phyloP scores from a whole-genome alignment of 2,888 invertebrate genomes.

The Odontomyia ornata region DNA sequence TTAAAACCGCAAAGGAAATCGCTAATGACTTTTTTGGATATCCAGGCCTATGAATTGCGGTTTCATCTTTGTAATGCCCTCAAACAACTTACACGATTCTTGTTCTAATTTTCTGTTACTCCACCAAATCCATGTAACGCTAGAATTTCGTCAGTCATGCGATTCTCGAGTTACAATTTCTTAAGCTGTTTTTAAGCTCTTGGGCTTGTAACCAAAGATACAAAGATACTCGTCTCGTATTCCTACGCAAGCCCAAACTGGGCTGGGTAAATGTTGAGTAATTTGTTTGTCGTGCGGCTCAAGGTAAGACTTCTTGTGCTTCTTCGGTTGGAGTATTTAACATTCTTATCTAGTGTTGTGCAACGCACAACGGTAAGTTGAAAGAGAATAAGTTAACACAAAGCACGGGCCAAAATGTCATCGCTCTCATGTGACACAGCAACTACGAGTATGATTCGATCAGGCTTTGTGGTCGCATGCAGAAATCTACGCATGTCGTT shows the following conservation, averaged over 20 bases:
- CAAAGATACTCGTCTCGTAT: no score
- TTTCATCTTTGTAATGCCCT: background rate
- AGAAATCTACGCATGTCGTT: background rate
- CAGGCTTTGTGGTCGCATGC: background rate
- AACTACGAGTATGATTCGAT: background rate
- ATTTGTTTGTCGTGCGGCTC: background rate
- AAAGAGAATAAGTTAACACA: conserved; percentile 1
- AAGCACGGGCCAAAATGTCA: conserved; percentile 2
- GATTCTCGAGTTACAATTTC: background rate
- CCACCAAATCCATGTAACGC: no score
- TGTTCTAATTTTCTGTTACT: no score
- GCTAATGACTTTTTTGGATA: no score
- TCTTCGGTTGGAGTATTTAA: background rate
- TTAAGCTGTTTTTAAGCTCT: background rate
- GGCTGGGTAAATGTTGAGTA: background rate
- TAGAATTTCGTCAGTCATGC: background rate
- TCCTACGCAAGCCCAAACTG: no score
- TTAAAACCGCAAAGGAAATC: no score
- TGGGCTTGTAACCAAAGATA: background rate
- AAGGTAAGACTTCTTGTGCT: background rate
- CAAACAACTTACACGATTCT: no score
- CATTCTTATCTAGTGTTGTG: background rate
- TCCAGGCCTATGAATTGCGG: background rate
- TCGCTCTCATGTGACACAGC: background rate
- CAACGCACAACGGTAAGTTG: background rate